Evolutionary conservation across 2,797 vertebrate genomes (phyloP).

Genomic region (Poecile montanus): DNA sequence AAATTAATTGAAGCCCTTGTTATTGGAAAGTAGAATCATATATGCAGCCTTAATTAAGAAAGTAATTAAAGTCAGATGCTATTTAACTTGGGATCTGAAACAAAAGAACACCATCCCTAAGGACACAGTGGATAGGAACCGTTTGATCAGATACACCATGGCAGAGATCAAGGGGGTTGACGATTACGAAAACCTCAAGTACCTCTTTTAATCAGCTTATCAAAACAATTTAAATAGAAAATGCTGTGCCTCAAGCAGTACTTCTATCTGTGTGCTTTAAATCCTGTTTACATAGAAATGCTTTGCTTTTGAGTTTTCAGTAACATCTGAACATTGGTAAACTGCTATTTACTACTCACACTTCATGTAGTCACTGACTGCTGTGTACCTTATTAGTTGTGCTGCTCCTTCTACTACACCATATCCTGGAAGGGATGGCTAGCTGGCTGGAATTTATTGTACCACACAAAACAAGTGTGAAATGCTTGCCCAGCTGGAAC

Average conservation of each 20-base stretch:
- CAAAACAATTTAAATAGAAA: constrained; percentile 28
- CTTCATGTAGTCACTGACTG: not conserved
- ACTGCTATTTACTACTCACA: not conserved
- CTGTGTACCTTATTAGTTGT: not conserved
- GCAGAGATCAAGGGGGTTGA: constrained; percentile 29
- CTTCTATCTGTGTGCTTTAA: not conserved
- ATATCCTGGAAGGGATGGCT: not conserved
- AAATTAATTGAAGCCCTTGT: not conserved
- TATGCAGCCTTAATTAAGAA: constrained; percentile 21
- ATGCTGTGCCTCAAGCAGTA: not conserved
- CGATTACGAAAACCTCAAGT: constrained; percentile 12
- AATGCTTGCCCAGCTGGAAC: not conserved
- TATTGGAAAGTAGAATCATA: not conserved
- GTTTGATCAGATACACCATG: not conserved
- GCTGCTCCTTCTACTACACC: not conserved
- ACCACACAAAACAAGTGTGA: not conserved
- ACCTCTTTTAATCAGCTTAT: constrained; percentile 35
- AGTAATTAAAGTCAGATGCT: constrained; percentile 10
- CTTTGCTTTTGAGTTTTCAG: not conserved
- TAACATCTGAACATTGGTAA: not conserved
- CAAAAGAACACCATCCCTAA: constrained; percentile 27
- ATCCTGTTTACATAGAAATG: not conserved
- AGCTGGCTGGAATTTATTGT: not conserved
- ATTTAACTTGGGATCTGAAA: constrained; percentile 24
- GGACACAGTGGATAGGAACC: not conserved